Evolutionary conservation across 2,888 invertebrate species (phyloP), one percentile per base, ranked within the genome.

Genomic region (Trichacis sp.): DNA sequence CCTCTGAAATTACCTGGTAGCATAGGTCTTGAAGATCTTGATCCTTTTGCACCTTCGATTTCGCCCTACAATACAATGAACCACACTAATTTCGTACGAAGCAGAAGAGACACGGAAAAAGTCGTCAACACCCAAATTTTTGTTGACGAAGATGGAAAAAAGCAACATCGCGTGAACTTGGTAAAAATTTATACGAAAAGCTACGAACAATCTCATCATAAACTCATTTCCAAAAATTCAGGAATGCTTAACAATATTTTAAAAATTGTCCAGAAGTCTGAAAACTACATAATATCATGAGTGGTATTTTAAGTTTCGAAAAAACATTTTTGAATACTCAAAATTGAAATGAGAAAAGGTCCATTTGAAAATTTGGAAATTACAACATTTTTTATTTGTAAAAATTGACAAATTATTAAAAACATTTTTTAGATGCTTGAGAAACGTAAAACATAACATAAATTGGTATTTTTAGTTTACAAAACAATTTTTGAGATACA

Each of bases 101-200:
- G 88, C 46, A 89, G 88, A 75, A 86, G 92, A 62, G 91, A 92
- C 65, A 89, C 87, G 15, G 91, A 92, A 72, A 88, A 89, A 77
- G 88, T 92, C 1, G 89, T 93, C n/a, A 89, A 89, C 57, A 88
- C 89, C 3, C 77, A 73, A 64, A 80, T 75, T n/a, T 71, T 78
- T 12, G 64, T 80, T 30, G 80, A 78, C 51, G 76, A 75, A 65
- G 91, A 92, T 77, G 46, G 46, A 1, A 40, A 40, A 14, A 40
- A 40, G 15, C 40, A 40, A 15, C 14, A 3, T 40, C 40, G 40
- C 12, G 46, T 18, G 5, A 20, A 45, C 19, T 45, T 45, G 45
- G 20, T 45, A 24, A 24, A 24, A 3, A 24, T 8, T 24, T 24
- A 6, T 14, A 14, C 5, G 9, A 12, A 11, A 38, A 51, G 53